Conservation (phyloP, 2,797 vertebrate species). For the Naso thynnoides region DNA sequence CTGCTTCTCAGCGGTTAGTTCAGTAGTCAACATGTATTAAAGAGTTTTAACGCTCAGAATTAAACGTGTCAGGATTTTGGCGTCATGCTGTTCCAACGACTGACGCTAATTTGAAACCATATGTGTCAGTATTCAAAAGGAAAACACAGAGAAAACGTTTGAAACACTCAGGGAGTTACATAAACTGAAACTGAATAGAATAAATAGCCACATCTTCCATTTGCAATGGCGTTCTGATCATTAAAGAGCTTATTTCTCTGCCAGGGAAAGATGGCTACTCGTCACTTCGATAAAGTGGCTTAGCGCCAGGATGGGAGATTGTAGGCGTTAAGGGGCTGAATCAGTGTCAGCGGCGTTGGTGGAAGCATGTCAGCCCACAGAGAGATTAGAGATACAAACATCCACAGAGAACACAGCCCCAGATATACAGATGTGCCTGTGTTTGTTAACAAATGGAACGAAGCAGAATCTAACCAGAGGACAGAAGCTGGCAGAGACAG, state of each 20-base stretch:
- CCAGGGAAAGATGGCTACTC: conserved; percentile 16
- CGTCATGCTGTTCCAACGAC: conserved; percentile 76
- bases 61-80: conserved; percentile 47
- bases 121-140: conserved; percentile 32
- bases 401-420: conserved; percentile 80
- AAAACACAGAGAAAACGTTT: conserved; percentile 20
- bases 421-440: conserved; percentile 66
- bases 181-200: not conserved
- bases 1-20: conserved; percentile 61
- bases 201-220: not conserved
- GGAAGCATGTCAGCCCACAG: conserved; percentile 76
- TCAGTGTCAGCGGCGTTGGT: conserved; percentile 74
- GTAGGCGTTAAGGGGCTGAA: conserved; percentile 63
- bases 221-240: not conserved
- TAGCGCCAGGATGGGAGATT: conserved; percentile 39
- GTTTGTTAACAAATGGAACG: conserved; percentile 59
- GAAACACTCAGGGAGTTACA: not conserved
- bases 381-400: conserved; percentile 81
- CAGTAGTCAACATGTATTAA: conserved; percentile 39
- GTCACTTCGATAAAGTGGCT: conserved; percentile 42
- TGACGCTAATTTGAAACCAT: conserved; percentile 60
- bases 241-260: conserved; percentile 28
- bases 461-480: conserved; percentile 51
- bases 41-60: conserved; percentile 32
- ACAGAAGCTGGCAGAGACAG: conserved; percentile 39